These are phyloP conservation scores for pig (Sus scrofa) DNA, from an alignment of 2,113 vertebrate species.

Conservation along the genomic window T2T-Sscrofa CM000812.6:119325501-119326000, in stretches of 20 bases:
- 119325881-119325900: constrained; percentile 25
- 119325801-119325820: constrained; percentile 45
- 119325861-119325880: constrained; percentile 76
- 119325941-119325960: constrained; percentile 10
- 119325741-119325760: constrained; percentile 46
- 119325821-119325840: constrained; percentile 55
- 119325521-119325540: neutral
- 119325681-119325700: neutral
- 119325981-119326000: neutral
- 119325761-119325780: constrained; percentile 48
- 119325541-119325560: neutral
- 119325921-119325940: constrained; percentile 60
- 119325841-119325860: constrained; percentile 61
- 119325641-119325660: constrained; percentile 14
- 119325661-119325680: neutral
- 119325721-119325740: neutral
- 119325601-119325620: neutral
- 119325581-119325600: neutral
- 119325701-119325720: constrained; percentile 17
- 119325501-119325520: neutral
- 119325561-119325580: neutral
- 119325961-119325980: neutral
- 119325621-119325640: neutral
- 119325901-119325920: constrained; percentile 61
- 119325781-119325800: constrained; percentile 54